These are phyloP conservation scores for Gila orcuttii DNA, from an alignment of 2,113 vertebrate genomes.

Conservation along the genomic window DNA sequence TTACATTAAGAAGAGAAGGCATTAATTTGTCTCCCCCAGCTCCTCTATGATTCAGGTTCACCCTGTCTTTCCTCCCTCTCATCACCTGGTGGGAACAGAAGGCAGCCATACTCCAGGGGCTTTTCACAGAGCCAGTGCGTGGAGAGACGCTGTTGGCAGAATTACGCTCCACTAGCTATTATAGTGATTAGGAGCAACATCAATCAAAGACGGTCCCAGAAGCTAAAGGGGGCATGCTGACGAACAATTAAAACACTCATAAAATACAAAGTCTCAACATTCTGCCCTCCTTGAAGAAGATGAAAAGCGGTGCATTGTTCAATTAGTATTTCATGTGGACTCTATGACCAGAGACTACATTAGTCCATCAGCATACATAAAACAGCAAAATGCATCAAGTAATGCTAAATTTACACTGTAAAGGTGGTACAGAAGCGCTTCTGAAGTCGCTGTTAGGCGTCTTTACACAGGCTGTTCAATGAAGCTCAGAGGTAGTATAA, in stretches of 20 bases:
- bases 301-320: slow-evolving; percentile 36
- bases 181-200: slow-evolving; percentile 69
- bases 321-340: background rate
- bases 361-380: background rate
- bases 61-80: slow-evolving; percentile 40
- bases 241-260: slow-evolving; percentile 55
- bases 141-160: slow-evolving; percentile 20
- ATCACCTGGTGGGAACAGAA: background rate
- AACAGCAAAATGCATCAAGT: background rate
- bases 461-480: too few species aligned
- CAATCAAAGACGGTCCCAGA: slow-evolving; percentile 62
- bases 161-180: slow-evolving; percentile 58
- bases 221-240: slow-evolving; percentile 54
- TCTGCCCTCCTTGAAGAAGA: slow-evolving; percentile 52
- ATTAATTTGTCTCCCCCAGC: slow-evolving; percentile 59
- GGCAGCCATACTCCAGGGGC: slow-evolving; percentile 1
- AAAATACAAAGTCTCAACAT: slow-evolving; percentile 59
- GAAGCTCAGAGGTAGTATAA: too few species aligned
- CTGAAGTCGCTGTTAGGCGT: too few species aligned
- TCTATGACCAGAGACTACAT: background rate
- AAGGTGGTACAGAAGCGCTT: too few species aligned
- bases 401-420: too few species aligned
- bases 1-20: slow-evolving; percentile 51
- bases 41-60: slow-evolving; percentile 27
- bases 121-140: background rate